These are phyloP conservation scores for Hypomecis atomaria DNA, from an alignment of 2,888 invertebrate genomes.

Conservation along the genomic window DNA sequence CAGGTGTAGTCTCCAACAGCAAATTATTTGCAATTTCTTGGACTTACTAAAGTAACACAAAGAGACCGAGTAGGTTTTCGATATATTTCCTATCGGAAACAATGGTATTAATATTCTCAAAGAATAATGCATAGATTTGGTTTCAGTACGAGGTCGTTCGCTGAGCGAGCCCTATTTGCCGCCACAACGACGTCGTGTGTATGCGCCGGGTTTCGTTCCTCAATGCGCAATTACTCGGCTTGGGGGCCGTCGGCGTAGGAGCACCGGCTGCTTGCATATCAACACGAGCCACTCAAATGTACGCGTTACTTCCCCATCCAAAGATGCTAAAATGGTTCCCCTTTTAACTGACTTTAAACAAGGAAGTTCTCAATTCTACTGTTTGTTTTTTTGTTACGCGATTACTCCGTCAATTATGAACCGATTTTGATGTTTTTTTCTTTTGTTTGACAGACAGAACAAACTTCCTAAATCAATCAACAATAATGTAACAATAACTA, in stretches of 20 bases:
- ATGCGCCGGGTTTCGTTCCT: constrained; percentile 62
- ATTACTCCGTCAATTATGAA: no score
- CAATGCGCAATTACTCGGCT: constrained; percentile 69
- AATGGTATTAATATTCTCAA: neutral
- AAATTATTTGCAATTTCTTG: no score
- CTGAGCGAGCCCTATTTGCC: constrained; percentile 46
- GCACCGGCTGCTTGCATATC: constrained; percentile 21
- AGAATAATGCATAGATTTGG: constrained; percentile 4
- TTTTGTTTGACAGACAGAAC: no score
- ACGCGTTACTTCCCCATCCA: constrained; percentile 1
- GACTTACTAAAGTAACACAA: no score
- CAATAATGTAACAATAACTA: no score
- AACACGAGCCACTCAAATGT: constrained; percentile 12
- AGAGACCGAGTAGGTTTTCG: no score
- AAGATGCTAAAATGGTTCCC: neutral
- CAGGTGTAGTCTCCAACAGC: no score
- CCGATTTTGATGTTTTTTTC: no score
- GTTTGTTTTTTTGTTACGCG: no score
- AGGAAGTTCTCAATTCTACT: no score
- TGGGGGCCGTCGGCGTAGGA: constrained; percentile 9
- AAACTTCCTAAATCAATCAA: no score
- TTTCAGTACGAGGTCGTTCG: constrained; percentile 27
- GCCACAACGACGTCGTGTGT: constrained; percentile 72
- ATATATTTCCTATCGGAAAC: neutral
- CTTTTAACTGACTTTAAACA: neutral